Evolutionary conservation across 2,113 vertebrate genomes (phyloP), one percentile per base, ranked within the genome.

Genomic region (Chinchilla lanigera): DNA sequence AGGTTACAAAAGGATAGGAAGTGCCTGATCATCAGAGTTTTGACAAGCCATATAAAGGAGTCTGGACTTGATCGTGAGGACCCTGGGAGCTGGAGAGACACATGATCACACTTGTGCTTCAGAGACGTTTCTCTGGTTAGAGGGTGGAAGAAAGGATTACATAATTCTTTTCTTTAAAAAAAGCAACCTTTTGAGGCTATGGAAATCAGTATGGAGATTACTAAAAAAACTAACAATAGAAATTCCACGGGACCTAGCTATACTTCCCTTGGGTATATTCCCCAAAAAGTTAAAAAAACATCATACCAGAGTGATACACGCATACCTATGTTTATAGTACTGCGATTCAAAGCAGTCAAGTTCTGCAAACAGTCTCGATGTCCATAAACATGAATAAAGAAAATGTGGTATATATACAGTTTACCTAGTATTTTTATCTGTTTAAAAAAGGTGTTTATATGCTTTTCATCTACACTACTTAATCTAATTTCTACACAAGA

Each of bases 81-180:
- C 20, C 24, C 44, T 73, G 87, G 30, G 26, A 89, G 54, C 28
- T 82, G 38, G 54, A 95, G 65, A 89, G 61, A 80, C 41, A 82
- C 0, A 52, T 9, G 44, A 71, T 58, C 54, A 94, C 41, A 94
- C 86, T 80, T 84, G 30, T 90, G 90, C 17, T 86, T 90, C 50
- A 84, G 33, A 86, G 92, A 96, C 65, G 71, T 89, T 83, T 94
- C 30, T 69, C 41, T 90, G 47, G 41, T 24, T 60, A 94, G 22
- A 11, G 16, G 17, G n/a, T 73, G 2, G 35, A 94, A 96, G 44
- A n/a, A 92, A 96, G 44, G 41, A 92, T 83, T 94, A 80, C 77
- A 93, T 96, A 52, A 44, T 63, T 47, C 44, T 5, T 82, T 93
- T 92, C 89, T 97, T 92, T 93, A 84, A 90, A 93, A 65, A 54